These are phyloP conservation scores for Tipula unca DNA, from an alignment of 2,888 invertebrate species.

Conservation along the genomic window DNA sequence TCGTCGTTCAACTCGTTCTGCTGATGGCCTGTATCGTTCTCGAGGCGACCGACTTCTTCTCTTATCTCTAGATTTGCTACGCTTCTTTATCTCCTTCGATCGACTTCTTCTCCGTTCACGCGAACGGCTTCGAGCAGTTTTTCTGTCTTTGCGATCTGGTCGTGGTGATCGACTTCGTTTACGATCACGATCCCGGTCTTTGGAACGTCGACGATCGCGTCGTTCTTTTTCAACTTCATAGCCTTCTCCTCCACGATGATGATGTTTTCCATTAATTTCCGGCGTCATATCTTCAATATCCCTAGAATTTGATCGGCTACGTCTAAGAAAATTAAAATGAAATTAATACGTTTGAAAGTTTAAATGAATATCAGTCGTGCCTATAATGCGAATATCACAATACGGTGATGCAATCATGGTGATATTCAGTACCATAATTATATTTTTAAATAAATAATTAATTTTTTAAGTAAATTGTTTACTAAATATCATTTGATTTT, in stretches of 20 bases:
- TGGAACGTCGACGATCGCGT: slow-evolving; percentile 34
- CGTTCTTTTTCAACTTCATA: slow-evolving; percentile 28
- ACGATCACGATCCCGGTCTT: slow-evolving; percentile 30
- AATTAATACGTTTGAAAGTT: neutral
- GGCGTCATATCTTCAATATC: neutral
- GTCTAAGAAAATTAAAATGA: too few relatives aligned
- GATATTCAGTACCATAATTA: too few relatives aligned
- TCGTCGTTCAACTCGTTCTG: slow-evolving; percentile 32
- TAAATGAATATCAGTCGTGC: neutral
- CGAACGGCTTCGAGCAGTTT: slow-evolving; percentile 26
- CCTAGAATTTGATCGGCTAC: neutral
- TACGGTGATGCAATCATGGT: too few relatives aligned
- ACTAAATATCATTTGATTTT: too few relatives aligned
- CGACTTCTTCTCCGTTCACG: slow-evolving; percentile 26
- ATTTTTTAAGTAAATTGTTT: too few relatives aligned
- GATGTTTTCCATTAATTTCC: neutral
- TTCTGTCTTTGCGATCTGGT: slow-evolving; percentile 22
- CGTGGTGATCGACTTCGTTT: slow-evolving; percentile 33
- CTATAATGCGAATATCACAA: neutral
- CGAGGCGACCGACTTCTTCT: slow-evolving; percentile 25
- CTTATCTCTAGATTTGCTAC: slow-evolving; percentile 22
- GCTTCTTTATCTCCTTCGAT: slow-evolving; percentile 14
- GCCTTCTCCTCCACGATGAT: slow-evolving; percentile 25
- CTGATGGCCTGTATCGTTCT: slow-evolving; percentile 23
- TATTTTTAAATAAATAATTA: too few relatives aligned